Percentiles rank a stretch among this genome's conserved stretches.
These are phyloP conservation scores for Galerucella calmariensis DNA, from an alignment of 2,888 invertebrate species.

Conservation along the genomic window DNA sequence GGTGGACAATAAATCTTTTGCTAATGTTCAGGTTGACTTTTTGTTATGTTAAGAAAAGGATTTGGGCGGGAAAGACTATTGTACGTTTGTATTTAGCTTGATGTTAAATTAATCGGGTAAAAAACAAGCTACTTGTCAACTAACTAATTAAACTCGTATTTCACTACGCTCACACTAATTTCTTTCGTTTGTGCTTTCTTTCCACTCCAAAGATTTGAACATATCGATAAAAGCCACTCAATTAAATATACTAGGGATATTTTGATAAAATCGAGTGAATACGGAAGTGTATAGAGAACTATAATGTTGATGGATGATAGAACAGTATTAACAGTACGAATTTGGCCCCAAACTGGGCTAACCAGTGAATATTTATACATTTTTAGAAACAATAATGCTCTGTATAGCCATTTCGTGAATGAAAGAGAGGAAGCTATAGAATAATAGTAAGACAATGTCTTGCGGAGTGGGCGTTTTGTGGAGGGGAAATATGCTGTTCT, in stretches of 20 bases:
- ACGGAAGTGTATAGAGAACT: background rate
- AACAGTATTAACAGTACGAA: too few species aligned
- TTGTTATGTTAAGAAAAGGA: slow-evolving; percentile 27
- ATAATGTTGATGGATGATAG: too few species aligned
- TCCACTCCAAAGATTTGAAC: background rate
- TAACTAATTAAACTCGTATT: slow-evolving; percentile 31
- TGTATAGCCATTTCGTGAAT: too few species aligned
- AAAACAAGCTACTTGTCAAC: slow-evolving; percentile 25
- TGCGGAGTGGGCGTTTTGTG: too few species aligned
- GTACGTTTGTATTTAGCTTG: slow-evolving; percentile 28
- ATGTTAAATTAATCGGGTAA: slow-evolving; percentile 27
- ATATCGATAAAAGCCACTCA: background rate
- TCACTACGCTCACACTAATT: background rate
- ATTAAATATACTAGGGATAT: background rate
- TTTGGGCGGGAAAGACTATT: slow-evolving; percentile 26
- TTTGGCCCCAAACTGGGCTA: too few species aligned
- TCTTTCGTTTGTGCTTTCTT: too few species aligned
- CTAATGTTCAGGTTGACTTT: slow-evolving; percentile 45
- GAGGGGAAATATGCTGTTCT: too few species aligned
- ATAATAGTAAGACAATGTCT: too few species aligned
- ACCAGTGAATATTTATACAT: too few species aligned
- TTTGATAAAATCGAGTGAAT: background rate
- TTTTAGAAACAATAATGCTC: too few species aligned
- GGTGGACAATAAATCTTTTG: slow-evolving; percentile 50
- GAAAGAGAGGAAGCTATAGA: too few species aligned